These are phyloP conservation scores for Apodemia zela DNA, from an alignment of 2,888 invertebrate species.

Conservation along the genomic window DNA sequence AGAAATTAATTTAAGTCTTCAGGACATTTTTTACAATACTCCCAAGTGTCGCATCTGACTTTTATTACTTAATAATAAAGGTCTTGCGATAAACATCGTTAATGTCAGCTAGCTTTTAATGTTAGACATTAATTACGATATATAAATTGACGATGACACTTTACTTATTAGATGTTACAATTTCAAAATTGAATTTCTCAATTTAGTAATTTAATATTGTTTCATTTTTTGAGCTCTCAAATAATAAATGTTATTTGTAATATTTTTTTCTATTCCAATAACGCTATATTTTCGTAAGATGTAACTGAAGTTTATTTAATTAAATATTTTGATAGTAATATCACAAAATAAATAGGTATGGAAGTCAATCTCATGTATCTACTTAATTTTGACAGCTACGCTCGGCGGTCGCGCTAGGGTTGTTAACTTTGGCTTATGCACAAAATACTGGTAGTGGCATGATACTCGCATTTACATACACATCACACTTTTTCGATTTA, in stretches of 20 bases:
- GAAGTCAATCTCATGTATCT: no score
- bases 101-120: conserved; percentile 35
- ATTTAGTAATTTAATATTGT: neutral
- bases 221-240: neutral
- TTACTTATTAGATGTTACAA: neutral
- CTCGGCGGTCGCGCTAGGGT: no score
- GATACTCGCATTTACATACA: no score
- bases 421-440: no score
- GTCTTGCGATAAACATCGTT: conserved; percentile 37
- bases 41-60: conserved; percentile 35
- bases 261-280: no score
- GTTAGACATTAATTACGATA: conserved; percentile 18
- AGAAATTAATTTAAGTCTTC: conserved; percentile 39
- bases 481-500: no score
- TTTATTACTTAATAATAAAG: conserved; percentile 42
- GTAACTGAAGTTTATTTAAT: no score
- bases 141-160: conserved; percentile 19
- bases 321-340: no score
- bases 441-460: no score
- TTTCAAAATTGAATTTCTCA: conserved; percentile 2
- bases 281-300: no score
- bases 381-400: no score
- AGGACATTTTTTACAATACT: conserved; percentile 40
- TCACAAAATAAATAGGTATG: no score
- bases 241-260: neutral